Conservation (phyloP, 2,113 vertebrate genomes). For the Heptranchias perlo region DNA sequence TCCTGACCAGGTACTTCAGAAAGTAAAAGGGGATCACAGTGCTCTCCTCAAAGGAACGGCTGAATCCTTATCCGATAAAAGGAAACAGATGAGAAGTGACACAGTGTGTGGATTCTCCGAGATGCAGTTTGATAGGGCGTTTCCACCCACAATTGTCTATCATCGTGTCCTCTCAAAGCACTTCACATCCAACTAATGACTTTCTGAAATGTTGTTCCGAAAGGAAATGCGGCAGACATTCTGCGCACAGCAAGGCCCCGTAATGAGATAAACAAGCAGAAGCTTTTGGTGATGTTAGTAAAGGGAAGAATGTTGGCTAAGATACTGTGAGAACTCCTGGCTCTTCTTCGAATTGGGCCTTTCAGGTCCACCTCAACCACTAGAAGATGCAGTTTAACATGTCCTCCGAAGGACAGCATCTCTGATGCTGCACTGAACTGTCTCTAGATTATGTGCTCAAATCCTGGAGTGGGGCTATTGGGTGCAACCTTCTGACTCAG, state of each 20-base stretch:
- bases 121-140: not conserved
- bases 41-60: not conserved
- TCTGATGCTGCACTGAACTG: not conserved
- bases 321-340: not conserved
- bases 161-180: not conserved
- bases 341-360: not conserved
- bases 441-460: not conserved
- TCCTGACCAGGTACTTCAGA: not conserved
- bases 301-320: not conserved
- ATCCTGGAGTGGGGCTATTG: not conserved
- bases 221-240: not conserved
- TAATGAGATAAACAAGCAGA: not conserved
- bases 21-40: not conserved
- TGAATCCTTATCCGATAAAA: not conserved
- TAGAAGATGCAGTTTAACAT: not conserved
- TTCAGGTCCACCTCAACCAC: not conserved
- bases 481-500: not conserved
- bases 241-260: not conserved
- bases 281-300: not conserved
- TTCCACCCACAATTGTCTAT: not conserved
- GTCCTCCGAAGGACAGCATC: not conserved
- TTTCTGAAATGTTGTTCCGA: not conserved
- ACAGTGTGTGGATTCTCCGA: not conserved
- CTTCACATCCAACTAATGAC: not conserved
- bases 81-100: not conserved